Conservation (phyloP, 2,113 vertebrate genomes). For the Oreotrochilus melanogaster region DNA sequence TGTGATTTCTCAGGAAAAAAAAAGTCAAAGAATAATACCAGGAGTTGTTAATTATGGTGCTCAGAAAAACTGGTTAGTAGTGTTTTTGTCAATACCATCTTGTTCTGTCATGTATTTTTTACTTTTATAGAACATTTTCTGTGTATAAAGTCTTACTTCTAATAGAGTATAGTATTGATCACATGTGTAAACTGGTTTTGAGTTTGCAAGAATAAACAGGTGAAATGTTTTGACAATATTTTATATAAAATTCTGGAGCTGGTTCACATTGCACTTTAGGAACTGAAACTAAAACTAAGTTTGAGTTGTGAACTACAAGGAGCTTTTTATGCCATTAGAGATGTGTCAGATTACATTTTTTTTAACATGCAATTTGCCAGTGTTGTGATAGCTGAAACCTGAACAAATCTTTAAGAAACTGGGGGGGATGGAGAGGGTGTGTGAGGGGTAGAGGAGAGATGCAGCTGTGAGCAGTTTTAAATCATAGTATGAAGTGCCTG, state of each 20-base stretch:
- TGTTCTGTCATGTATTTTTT: not conserved
- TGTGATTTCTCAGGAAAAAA: not conserved
- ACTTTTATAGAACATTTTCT: not conserved
- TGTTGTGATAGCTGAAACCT: not conserved
- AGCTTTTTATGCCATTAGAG: not conserved
- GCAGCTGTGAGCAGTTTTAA: not conserved
- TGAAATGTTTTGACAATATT: not conserved
- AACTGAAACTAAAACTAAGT: not conserved
- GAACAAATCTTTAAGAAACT: not conserved
- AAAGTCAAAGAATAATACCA: not conserved
- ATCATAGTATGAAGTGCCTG: not conserved
- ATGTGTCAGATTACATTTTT: not conserved
- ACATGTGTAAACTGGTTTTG: not conserved
- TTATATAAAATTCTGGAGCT: not conserved
- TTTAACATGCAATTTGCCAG: not conserved
- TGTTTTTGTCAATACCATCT: not conserved
- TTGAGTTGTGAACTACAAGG: not conserved
- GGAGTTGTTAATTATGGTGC: not conserved
- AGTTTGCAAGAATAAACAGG: not conserved
- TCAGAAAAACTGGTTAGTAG: not conserved
- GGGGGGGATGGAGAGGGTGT: not conserved
- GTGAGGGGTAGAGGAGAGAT: not conserved
- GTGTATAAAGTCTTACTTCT: not conserved
- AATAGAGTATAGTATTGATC: not conserved
- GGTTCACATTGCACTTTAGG: not conserved